A percentile compares a stretch with the other conserved stretches of the same genome.
Evolutionary conservation across 92 coral and sea anemone genomes (phyloP).

Genomic region (Siderastrea radians): DNA sequence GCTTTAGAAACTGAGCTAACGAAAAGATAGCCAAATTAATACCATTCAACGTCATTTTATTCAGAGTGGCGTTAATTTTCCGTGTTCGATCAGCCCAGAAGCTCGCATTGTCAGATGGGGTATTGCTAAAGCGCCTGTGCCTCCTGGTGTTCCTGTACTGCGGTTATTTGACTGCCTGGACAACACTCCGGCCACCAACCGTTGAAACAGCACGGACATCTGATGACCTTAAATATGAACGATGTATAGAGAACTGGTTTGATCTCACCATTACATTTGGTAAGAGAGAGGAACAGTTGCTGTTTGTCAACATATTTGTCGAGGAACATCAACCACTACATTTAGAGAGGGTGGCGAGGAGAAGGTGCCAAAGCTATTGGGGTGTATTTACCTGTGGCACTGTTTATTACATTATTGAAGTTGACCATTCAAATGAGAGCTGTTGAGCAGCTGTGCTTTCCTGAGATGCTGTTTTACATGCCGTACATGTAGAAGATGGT

Average conservation of each 20-base stretch:
- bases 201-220: conserved; percentile 53
- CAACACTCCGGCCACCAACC: conserved; percentile 64
- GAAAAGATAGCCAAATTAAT: neutral
- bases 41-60: neutral
- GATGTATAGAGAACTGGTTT: conserved; percentile 55
- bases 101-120: conserved; percentile 82
- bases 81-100: conserved; percentile 93
- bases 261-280: conserved; percentile 42
- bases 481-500: too few relatives aligned
- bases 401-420: too few relatives aligned
- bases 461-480: too few relatives aligned
- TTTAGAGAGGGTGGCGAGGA: too few relatives aligned
- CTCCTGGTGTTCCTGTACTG: conserved; percentile 65
- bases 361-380: too few relatives aligned
- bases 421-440: too few relatives aligned
- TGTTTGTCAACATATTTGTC: neutral
- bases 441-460: too few relatives aligned
- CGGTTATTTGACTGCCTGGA: conserved; percentile 85
- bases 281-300: neutral
- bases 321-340: too few relatives aligned
- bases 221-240: conserved; percentile 56
- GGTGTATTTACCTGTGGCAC: too few relatives aligned
- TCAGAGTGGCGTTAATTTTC: conserved; percentile 76
- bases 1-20: neutral
- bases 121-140: conserved; percentile 73